A percentile compares a stretch with the other conserved stretches of the same genome.
These are phyloP conservation scores for Thrips palmi DNA, from an alignment of 1,140 invertebrate species.

Conservation along the genomic window DNA sequence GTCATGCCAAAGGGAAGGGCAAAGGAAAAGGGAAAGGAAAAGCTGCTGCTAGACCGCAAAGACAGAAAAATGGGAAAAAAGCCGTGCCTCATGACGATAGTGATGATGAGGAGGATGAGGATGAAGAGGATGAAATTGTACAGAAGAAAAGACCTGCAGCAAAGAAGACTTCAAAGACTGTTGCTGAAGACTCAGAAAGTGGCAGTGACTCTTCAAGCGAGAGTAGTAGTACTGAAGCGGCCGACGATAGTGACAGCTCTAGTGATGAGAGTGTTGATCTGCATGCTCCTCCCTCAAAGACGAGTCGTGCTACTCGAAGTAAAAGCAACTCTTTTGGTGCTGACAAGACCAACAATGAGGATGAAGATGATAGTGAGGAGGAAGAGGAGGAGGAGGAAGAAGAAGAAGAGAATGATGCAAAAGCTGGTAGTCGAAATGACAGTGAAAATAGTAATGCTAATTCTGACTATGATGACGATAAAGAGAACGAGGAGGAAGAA, in stretches of 20 bases:
- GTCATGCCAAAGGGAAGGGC: conserved; percentile 6
- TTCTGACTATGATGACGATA: conserved; percentile 16
- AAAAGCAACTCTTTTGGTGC: conserved; percentile 21
- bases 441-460: conserved; percentile 9
- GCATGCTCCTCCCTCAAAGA: conserved; percentile 11
- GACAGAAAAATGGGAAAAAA: too few relatives aligned
- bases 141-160: conserved; percentile 12
- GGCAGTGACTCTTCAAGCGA: too few relatives aligned
- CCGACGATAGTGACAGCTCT: conserved; percentile 2
- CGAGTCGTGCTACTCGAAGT: conserved; percentile 12
- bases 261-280: background rate
- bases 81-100: too few relatives aligned
- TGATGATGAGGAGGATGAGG: conserved; percentile 17
- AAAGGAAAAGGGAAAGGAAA: conserved; percentile 21
- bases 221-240: too few relatives aligned
- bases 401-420: conserved; percentile 11
- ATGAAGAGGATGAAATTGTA: conserved; percentile 16
- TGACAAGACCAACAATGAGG: conserved; percentile 22
- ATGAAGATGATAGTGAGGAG: conserved; percentile 17
- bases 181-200: too few relatives aligned
- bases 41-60: too few relatives aligned
- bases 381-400: conserved; percentile 18
- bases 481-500: conserved; percentile 22
- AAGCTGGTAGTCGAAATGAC: conserved; percentile 10
- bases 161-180: conserved; percentile 5